Evolutionary conservation across 2,888 invertebrate genomes (phyloP), one percentile per base, ranked within the genome.

Genomic region (Ischnura elegans): DNA sequence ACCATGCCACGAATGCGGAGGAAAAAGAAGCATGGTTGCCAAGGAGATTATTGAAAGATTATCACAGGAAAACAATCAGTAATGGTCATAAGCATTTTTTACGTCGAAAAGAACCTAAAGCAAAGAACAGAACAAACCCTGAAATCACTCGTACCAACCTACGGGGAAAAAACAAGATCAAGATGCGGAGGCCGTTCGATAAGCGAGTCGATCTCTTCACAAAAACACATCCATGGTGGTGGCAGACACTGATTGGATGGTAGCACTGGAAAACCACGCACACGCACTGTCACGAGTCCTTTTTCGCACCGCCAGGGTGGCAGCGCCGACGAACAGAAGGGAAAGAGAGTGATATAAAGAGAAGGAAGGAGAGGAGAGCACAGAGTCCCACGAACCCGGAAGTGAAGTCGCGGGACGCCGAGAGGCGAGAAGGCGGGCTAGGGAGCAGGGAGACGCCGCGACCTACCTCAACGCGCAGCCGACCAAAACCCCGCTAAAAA

Each of bases 311-410:
- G 25, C 25, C n/a, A n/a, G 25, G 61, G 1, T 61, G 61, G 61
- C 25, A 61, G 61, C 25, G 51, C 61, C n/a, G 36, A 13, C 0
- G 29, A 8, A 8, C 19, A 21, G 66, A 6, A 29, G 66, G n/a
- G 66, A 66, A 6, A n/a, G 66, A 61, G 6, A 61, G 61, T 6
- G 0, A 8, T 16, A 61, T 61, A 29, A 87, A 46, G 42, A 45
- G 46, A 46, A 47, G 87, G n/a, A 29, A 36, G 87, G 36, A 16
- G 47, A 16, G 4, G 51, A 86, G 8, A 51, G n/a, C 5, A 42
- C 10, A 21, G 51, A 6, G 55, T 42, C 29, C 16, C 55, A 42
- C 61, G 90, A 90, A 90, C 90, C 90, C 90, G 90, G 90, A 90
- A 90, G 90, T 43, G 66, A 90, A 19, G 43, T 25, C 6, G 25